Evolutionary conservation across 2,797 vertebrate species (phyloP).

Genomic region (Pteronotus mesoamericanus): DNA sequence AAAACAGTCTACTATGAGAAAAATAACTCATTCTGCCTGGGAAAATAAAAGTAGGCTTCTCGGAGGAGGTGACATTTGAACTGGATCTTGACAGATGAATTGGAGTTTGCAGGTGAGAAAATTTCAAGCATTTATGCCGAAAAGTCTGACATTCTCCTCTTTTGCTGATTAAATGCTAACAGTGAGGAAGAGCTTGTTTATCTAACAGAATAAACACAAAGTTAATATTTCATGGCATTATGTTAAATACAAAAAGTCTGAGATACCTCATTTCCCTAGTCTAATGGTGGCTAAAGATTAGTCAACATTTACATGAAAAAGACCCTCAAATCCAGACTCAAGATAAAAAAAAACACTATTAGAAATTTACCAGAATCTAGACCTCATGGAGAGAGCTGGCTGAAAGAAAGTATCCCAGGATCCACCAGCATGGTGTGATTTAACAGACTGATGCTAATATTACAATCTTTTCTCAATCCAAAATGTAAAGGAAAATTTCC

Average conservation of each 20-base stretch:
- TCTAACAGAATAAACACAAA: not conserved
- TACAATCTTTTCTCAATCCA: not conserved
- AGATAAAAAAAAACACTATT: not conserved
- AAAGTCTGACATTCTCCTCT: not conserved
- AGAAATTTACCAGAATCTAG: constrained; percentile 1
- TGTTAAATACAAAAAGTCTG: not conserved
- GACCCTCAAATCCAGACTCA: not conserved
- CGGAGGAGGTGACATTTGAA: not conserved
- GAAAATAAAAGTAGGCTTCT: not conserved
- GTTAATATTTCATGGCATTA: not conserved
- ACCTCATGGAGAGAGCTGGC: not conserved
- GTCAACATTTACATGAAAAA: not conserved
- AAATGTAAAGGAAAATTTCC: constrained; percentile 1
- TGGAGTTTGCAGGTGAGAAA: not conserved
- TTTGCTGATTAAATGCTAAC: not conserved
- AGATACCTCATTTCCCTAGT: not conserved
- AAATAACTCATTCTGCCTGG: not conserved
- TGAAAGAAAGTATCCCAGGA: not conserved
- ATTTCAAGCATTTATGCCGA: not conserved
- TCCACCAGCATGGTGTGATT: not conserved
- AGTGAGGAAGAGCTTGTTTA: not conserved
- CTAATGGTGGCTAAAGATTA: not conserved
- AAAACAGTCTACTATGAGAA: not conserved
- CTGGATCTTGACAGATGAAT: not conserved
- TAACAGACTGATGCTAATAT: not conserved